phyloP scores from a whole-genome alignment of 2,888 invertebrate genomes.

The Drosophila macrothrix region DNA sequence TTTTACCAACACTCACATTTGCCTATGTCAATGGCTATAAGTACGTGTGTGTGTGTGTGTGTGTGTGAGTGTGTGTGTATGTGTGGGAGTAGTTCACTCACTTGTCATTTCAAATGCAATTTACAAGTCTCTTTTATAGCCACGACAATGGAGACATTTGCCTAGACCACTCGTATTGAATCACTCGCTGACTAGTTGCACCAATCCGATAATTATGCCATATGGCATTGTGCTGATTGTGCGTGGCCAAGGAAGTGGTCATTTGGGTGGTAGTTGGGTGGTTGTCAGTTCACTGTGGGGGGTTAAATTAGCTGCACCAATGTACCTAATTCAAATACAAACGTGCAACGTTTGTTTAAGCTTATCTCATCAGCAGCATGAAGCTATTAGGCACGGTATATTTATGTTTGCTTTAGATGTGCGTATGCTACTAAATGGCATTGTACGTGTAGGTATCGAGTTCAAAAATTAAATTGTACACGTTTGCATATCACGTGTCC shows the following conservation, averaged over 20 bases:
- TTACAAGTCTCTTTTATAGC: conserved; percentile 76
- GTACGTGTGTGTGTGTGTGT: conserved; percentile 2
- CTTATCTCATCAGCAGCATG: conserved; percentile 62
- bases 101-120: conserved; percentile 70
- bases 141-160: conserved; percentile 65
- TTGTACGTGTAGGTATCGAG: conserved; percentile 35
- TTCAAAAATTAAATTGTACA: conserved; percentile 71
- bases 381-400: conserved; percentile 50
- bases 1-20: conserved; percentile 32
- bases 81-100: conserved; percentile 29
- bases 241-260: not conserved
- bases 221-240: conserved; percentile 58
- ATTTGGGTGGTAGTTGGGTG: not conserved
- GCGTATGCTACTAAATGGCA: not conserved
- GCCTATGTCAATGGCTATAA: conserved; percentile 1
- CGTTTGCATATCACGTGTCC: conserved; percentile 72
- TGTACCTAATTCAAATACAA: conserved; percentile 45
- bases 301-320: conserved; percentile 53
- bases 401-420: conserved; percentile 22
- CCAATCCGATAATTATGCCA: conserved; percentile 69
- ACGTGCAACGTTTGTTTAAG: conserved; percentile 49
- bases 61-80: conserved; percentile 5
- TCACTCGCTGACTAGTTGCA: conserved; percentile 45
- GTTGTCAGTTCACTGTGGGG: conserved; percentile 4
- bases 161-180: conserved; percentile 43